Conservation (phyloP, 2,797 vertebrate species). For the Sebastes vulpes region DNA sequence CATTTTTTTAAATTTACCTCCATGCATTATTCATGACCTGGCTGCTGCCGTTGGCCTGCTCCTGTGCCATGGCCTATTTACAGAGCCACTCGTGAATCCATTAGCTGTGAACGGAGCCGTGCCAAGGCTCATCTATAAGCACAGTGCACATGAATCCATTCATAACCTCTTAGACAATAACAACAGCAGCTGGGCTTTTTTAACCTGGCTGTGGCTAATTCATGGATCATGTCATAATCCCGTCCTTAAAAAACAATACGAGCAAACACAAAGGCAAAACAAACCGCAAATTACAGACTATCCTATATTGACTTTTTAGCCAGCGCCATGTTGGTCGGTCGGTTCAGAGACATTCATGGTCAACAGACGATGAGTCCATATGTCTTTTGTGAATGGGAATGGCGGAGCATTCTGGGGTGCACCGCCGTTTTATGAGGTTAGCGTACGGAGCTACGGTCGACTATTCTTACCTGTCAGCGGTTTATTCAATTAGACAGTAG, state of each 20-base stretch:
- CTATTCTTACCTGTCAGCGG: no score
- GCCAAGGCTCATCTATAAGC: slow-evolving; percentile 53
- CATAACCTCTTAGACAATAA: slow-evolving; percentile 32
- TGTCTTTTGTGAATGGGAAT: not conserved
- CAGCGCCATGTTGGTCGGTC: fast-evolving
- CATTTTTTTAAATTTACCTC: slow-evolving; percentile 54
- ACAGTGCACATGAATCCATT: slow-evolving; percentile 51
- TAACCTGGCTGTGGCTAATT: slow-evolving; percentile 19
- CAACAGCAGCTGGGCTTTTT: slow-evolving; percentile 26
- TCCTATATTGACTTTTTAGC: not conserved
- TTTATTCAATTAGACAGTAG: no score
- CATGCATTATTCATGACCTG: slow-evolving; percentile 70
- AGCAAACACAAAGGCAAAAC: not conserved
- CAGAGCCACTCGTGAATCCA: slow-evolving; percentile 67
- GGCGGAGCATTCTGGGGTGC: no score
- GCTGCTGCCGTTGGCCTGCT: slow-evolving; percentile 58
- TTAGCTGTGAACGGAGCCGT: slow-evolving; percentile 48
- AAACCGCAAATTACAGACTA: not conserved
- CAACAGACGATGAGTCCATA: not conserved
- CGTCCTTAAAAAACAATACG: not conserved
- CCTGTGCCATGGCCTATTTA: slow-evolving; percentile 73
- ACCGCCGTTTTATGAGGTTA: no score
- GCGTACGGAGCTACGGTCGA: no score
- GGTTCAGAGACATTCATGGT: not conserved
- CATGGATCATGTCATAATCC: not conserved